Base-by-base conservation (phyloP, 1,140 invertebrate species). In the Nylanderia fulva region DNA sequence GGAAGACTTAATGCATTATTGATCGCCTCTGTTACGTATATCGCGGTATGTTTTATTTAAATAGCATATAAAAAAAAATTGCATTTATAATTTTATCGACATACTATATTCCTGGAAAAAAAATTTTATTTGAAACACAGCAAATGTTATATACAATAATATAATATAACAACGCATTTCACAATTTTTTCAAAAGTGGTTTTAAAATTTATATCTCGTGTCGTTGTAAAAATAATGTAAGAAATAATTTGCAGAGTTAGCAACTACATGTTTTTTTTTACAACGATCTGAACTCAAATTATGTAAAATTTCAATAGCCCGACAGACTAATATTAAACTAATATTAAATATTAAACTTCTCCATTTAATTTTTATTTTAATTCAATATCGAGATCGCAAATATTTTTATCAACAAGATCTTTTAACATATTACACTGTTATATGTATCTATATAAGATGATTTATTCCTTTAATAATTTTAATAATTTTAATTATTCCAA, bases 1-100 rank as follows among this genome's bases (percentile, higher is more conserved):
- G 54, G 77, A 72, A 72, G 27, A 5, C 52, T 71, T 56, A 71
- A 58, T 71, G 64, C 48, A 45, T 54, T 61, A 61, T 45, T 52
- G 60, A 77, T 66, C 42, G 75, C 2, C 42, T n/a, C n/a, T 13
- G 6, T 52, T 63, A 15, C 5, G 3, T 33, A 27, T 66, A 48
- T 48, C 13, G 24, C 18, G 0, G 2, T 63, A 64, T 24, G 5
- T 29, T 77, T 48, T 13, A 15, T 75, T 60, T 29, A 42, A 75
- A 27, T 42, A 24, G 5, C 29, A 9, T 29, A 33, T 52, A n/a
- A 21, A 56, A 6, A 54, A 27, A 27, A 74, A 58, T 58, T 74
- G 21, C 13, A 6, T 48, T 54, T 48, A 18, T 18, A 48, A 68
- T 52, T 29, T 71, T n/a, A 18, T 48, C 15, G 7, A n/a, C 27